Conservation (phyloP, 2,113 vertebrate genomes). For the Myodes glareolus region DNA sequence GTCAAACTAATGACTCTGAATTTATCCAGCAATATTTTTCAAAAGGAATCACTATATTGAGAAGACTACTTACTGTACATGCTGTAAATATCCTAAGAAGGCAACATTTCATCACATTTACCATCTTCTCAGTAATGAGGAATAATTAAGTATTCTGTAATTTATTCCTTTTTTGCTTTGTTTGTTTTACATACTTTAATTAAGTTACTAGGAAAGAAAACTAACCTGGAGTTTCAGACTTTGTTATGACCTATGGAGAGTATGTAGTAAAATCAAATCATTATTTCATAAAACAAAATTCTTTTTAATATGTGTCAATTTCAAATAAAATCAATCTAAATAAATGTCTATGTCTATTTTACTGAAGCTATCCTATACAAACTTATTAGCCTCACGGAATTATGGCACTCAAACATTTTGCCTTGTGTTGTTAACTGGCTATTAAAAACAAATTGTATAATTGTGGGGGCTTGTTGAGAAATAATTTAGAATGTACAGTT, state of each 20-base stretch:
- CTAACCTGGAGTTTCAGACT: neutral
- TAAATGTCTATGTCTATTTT: slow-evolving; percentile 11
- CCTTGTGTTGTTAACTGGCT: neutral
- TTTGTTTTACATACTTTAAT: slow-evolving; percentile 21
- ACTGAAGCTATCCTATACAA: neutral
- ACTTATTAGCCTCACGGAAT: neutral
- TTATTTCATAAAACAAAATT: neutral
- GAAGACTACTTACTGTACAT: neutral
- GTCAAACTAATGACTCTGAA: neutral
- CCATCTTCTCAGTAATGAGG: neutral
- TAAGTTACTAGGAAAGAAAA: neutral
- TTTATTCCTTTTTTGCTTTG: neutral
- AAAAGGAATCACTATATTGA: neutral
- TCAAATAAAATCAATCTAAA: slow-evolving; percentile 19
- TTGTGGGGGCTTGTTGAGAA: neutral
- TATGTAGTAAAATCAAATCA: neutral
- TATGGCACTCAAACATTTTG: slow-evolving; percentile 12
- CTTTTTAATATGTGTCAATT: slow-evolving; percentile 9
- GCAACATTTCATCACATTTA: neutral
- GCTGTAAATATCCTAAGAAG: neutral
- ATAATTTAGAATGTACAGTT: neutral
- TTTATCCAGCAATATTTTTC: neutral
- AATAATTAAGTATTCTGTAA: neutral
- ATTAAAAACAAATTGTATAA: neutral
- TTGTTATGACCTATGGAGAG: neutral